Conservation (phyloP, 2,797 vertebrate genomes). For the Phrynocephalus vlangalii region DNA sequence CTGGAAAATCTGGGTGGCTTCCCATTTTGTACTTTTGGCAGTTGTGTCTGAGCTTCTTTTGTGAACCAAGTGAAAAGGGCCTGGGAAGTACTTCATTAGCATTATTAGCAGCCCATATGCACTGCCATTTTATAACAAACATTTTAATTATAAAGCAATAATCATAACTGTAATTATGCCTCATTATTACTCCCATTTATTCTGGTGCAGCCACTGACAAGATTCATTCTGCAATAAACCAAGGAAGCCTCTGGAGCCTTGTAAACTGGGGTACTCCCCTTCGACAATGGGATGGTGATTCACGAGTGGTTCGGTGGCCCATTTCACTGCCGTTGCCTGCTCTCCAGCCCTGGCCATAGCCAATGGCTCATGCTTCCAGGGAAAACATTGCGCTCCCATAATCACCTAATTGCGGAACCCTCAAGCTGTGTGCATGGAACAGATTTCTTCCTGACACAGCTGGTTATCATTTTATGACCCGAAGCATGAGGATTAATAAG, state of each 20-base stretch:
- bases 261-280: background rate
- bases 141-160: conserved; percentile 44
- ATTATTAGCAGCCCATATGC: conserved; percentile 13
- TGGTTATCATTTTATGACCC: conserved; percentile 28
- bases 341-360: background rate
- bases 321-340: background rate
- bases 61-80: background rate
- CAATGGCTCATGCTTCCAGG: background rate
- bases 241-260: background rate
- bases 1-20: background rate
- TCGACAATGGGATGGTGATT: background rate
- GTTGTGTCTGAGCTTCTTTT: conserved; percentile 22
- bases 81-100: conserved; percentile 25
- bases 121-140: conserved; percentile 48
- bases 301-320: conserved; percentile 3
- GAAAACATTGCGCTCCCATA: conserved; percentile 23
- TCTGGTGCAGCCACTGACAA: conserved; percentile 24
- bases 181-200: conserved; percentile 42
- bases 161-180: conserved; percentile 40
- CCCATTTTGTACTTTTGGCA: background rate
- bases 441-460: conserved; percentile 33
- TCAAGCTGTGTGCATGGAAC: conserved; percentile 22
- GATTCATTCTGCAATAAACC: conserved; percentile 25
- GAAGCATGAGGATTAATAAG: conserved; percentile 38
- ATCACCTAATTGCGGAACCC: conserved; percentile 30